These are phyloP conservation scores for Scotopteryx bipunctaria DNA, from an alignment of 2,888 invertebrate genomes.

Conservation along the genomic window DNA sequence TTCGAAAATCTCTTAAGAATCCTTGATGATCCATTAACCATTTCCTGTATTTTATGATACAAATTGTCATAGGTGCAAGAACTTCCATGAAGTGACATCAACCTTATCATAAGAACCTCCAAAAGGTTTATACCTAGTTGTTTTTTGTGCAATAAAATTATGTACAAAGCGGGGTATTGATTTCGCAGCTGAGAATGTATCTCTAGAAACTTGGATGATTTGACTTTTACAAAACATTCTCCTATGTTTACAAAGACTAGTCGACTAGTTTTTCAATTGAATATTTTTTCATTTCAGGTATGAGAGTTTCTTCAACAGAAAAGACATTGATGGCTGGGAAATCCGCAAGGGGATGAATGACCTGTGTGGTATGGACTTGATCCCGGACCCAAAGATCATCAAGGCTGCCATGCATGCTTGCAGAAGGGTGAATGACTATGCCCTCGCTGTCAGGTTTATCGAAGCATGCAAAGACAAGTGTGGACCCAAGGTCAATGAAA, in stretches of 20 bases:
- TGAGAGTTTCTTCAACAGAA: conserved; percentile 91
- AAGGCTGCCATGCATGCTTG: conserved; percentile 94
- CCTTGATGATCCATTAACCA: background rate
- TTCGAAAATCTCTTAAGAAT: background rate
- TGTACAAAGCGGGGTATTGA: no score
- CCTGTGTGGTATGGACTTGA: conserved; percentile 93
- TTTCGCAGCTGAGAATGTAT: no score
- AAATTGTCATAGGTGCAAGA: no score
- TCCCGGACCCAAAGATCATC: conserved; percentile 96
- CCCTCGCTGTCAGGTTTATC: conserved; percentile 95
- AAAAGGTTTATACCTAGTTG: no score
- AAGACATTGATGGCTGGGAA: conserved; percentile 97
- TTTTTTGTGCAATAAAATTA: no score
- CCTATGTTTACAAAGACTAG: no score
- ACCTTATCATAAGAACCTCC: no score
- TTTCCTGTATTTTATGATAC: background rate
- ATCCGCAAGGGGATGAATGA: conserved; percentile 96
- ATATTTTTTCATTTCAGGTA: conserved; percentile 78
- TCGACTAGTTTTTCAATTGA: background rate
- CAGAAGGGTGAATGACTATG: conserved; percentile 96
- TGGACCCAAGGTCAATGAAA: conserved; percentile 87
- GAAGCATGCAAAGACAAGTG: conserved; percentile 97
- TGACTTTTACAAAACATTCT: no score
- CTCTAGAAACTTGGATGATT: no score
- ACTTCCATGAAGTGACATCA: no score